Percentiles rank a stretch among this genome's conserved stretches.
Conservation (phyloP, 92 coral and sea anemone species). For the Chrysogorgia sp. region DNA sequence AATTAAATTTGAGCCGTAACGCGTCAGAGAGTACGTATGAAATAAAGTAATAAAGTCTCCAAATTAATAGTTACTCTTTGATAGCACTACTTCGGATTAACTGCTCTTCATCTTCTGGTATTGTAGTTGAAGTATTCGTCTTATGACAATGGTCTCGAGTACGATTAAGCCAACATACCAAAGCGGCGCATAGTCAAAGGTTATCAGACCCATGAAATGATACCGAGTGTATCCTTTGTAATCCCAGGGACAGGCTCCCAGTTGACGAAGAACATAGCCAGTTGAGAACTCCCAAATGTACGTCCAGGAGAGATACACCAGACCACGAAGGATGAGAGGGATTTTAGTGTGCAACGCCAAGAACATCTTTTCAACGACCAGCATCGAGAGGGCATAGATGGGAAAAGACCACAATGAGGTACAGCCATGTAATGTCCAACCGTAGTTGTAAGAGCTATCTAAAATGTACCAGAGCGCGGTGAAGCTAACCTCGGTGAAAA, state of each 20-base stretch:
- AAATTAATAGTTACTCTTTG: too few species aligned
- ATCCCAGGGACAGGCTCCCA: slow-evolving; percentile 98
- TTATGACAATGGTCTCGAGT: slow-evolving; percentile 80
- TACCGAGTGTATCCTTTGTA: slow-evolving; percentile 82
- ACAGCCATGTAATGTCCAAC: slow-evolving; percentile 98
- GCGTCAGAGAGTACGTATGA: too few species aligned
- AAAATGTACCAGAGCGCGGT: slow-evolving; percentile 95
- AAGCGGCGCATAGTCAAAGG: slow-evolving; percentile 92
- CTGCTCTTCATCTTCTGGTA: slow-evolving; percentile 47
- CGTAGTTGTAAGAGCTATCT: slow-evolving; percentile 82
- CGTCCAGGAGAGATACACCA: slow-evolving; percentile 83
- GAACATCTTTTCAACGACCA: slow-evolving; percentile 78
- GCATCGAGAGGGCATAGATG: slow-evolving; percentile 79
- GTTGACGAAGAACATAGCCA: slow-evolving; percentile 79
- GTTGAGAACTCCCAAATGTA: slow-evolving; percentile 90
- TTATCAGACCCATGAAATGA: slow-evolving; percentile 86
- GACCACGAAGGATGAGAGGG: slow-evolving; percentile 73
- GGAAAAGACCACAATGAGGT: slow-evolving; percentile 98
- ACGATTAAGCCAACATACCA: slow-evolving; percentile 86
- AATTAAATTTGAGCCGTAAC: too few species aligned
- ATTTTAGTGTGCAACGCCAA: slow-evolving; percentile 70
- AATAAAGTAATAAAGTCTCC: too few species aligned
- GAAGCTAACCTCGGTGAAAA: slow-evolving; percentile 92
- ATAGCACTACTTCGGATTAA: background rate
- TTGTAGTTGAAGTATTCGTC: slow-evolving; percentile 84